phyloP scores from a whole-genome alignment of 2,888 invertebrate genomes.

The Diloba caeruleocephala region DNA sequence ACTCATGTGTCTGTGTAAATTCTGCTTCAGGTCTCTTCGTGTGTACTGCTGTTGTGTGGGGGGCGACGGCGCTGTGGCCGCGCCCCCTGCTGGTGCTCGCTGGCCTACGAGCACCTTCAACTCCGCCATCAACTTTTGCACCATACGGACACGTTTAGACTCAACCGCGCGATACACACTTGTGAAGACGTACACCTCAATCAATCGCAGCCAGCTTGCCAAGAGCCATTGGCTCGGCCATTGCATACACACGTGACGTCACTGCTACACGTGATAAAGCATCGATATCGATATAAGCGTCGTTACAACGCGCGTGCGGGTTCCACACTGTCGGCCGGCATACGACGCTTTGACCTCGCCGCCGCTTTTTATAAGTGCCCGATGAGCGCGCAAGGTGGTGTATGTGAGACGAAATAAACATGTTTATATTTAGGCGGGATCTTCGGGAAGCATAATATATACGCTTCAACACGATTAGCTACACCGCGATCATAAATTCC shows the following conservation, averaged over 20 bases:
- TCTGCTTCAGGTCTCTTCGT: conserved; percentile 84
- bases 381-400: conserved; percentile 83
- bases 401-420: conserved; percentile 75
- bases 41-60: conserved; percentile 78
- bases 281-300: conserved; percentile 82
- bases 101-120: conserved; percentile 87
- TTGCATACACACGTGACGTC: conserved; percentile 82
- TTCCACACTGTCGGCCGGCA: conserved; percentile 80
- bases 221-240: conserved; percentile 84
- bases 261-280: conserved; percentile 82
- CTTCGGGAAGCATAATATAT: conserved; percentile 67
- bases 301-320: conserved; percentile 83
- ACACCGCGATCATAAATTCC: conserved; percentile 29
- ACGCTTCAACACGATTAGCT: conserved; percentile 50
- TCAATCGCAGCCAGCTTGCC: conserved; percentile 78
- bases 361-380: conserved; percentile 87
- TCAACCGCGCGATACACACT: conserved; percentile 77
- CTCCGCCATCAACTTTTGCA: conserved; percentile 87
- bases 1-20: conserved; percentile 87
- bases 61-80: conserved; percentile 62
- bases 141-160: conserved; percentile 85
- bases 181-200: conserved; percentile 76
- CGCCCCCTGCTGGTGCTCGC: conserved; percentile 79
- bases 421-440: conserved; percentile 83
- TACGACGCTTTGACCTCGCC: conserved; percentile 81